Base-by-base conservation (phyloP, 2,888 invertebrate genomes). In the Nebria salina region DNA sequence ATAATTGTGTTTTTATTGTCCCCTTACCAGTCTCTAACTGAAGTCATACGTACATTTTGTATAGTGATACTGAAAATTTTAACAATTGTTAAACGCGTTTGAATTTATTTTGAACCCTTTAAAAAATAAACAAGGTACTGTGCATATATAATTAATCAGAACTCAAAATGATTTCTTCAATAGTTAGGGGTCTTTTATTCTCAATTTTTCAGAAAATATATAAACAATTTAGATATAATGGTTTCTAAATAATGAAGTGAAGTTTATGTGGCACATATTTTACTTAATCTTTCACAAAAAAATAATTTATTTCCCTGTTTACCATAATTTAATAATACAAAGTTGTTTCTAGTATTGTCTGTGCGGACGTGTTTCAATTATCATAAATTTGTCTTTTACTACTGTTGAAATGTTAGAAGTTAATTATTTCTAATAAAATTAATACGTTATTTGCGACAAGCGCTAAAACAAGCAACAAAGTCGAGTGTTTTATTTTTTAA, bases 331-430 rank as follows among this genome's bases (percentile, higher is more conserved):
- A 54, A 13, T 54, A 54, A 54, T 54, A 54, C 54, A 54, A 54
- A 54, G 54, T 54, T 54, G 54, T 54, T 54, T 54, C 11, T 54
- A 54, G 54, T 54, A 54, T 54, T n/a, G 73, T 73, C 15, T n/a
- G 25, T 70, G 15, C 20, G 13, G 73, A 73, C 42, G 73, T 73
- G 15, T 54, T 77, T 75, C 41, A 80, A 80, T 80, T 73, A 80
- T 80, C 80, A 80, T 80, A 80, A 80, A 80, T 80, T 75, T 41
- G 54, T 13, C 54, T 80, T 80, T 80, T 80, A 80, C 74, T 78
- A 74, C 78, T 66, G 72, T 78, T 78, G 42, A 75, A 80, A 80
- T 80, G 79, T 68, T 80, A 74, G 70, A 75, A 74, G 75, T 80
- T 80, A 80, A 80, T 80, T 80, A 74, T 78, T 65, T 15, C 34